Base-by-base conservation (phyloP, 2,888 invertebrate species). In the Subacronicta megacephala region DNA sequence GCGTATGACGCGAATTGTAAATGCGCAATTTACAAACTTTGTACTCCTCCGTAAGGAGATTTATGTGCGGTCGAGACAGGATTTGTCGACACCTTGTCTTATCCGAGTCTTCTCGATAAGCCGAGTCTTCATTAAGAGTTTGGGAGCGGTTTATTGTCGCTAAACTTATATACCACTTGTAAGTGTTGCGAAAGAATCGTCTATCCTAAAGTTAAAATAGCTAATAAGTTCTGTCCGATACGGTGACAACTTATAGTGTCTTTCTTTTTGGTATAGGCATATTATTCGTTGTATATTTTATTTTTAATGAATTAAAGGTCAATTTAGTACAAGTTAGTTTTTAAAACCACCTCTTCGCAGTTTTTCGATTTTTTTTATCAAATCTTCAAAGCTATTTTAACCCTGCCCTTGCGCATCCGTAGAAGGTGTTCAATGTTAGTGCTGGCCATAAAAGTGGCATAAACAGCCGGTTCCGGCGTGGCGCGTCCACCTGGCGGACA, bases 391-490 rank as follows among this genome's bases (percentile, higher is more conserved):
- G 31, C 45, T 68, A 65, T 75, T 73, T 61, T 62, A 65, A 59
- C 51, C 65, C 53, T 76, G 65, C 77, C 77, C 77, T 73, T 75
- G 75, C 64, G 37, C 71, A 70, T 75, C 73, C 63, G 54, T 29
- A 52, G 62, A 78, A 82, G 81, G 82, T 80, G 79, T 63, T 46
- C 54, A 57, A 57, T 85, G 82, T 84, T 82, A 81, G 72, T 66
- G 47, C 33, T 40, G 49, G 50, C 61, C 63, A 79, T 89, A 88
- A 90, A 92, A 82, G 85, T 80, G 62, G 75, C 71, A 80, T 88
- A 89, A 89, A 90, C 92, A 91, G 57, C 75, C 85, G 83, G 92
- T 89, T 90, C 90, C 92, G 90, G 83, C 84, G 81, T 88, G 82
- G 88, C 70, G 91, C 81, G 73, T 75, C 84, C 91, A 91, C 91